Percentiles rank a stretch among this genome's conserved stretches.
phyloP scores from a whole-genome alignment of 2,888 invertebrate genomes.

The Ctena decussata region DNA sequence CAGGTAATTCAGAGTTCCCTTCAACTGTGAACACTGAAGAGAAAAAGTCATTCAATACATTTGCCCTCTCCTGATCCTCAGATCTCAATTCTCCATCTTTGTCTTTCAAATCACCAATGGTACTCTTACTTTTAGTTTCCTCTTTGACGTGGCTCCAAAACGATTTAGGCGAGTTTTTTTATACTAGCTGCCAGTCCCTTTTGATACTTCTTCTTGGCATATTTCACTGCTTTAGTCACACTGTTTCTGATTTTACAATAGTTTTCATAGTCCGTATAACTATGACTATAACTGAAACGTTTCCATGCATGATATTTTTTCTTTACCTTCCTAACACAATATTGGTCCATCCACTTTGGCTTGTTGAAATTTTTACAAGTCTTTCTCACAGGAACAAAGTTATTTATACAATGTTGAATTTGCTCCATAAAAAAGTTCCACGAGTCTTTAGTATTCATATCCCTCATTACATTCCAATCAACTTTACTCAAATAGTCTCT shows the following conservation, averaged over 20 bases:
- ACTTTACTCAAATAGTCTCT: not conserved
- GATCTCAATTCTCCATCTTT: not conserved
- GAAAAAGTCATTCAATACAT: slow-evolving; percentile 16
- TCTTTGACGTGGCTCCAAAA: slow-evolving; percentile 8
- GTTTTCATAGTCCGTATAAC: no score
- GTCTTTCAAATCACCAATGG: not conserved
- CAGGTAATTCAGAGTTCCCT: slow-evolving; percentile 4
- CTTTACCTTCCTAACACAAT: no score
- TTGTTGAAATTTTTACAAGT: no score
- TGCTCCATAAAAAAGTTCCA: slow-evolving; percentile 13
- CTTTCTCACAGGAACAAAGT: no score
- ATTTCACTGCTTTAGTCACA: no score
- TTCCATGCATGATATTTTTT: no score
- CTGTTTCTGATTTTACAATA: no score
- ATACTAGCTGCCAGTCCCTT: not conserved
- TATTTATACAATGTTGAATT: no score
- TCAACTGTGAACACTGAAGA: slow-evolving; percentile 20
- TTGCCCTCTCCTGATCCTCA: not conserved
- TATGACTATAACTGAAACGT: no score
- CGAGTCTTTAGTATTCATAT: not conserved
- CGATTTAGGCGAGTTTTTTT: not conserved
- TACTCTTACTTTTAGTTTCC: slow-evolving; percentile 7
- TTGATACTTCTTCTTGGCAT: no score
- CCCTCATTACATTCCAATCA: not conserved
- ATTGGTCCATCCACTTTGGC: no score